A percentile compares a stretch with the other conserved stretches of the same genome.
Conservation (phyloP, 2,113 vertebrate genomes). For the Hoplias malabaricus region DNA sequence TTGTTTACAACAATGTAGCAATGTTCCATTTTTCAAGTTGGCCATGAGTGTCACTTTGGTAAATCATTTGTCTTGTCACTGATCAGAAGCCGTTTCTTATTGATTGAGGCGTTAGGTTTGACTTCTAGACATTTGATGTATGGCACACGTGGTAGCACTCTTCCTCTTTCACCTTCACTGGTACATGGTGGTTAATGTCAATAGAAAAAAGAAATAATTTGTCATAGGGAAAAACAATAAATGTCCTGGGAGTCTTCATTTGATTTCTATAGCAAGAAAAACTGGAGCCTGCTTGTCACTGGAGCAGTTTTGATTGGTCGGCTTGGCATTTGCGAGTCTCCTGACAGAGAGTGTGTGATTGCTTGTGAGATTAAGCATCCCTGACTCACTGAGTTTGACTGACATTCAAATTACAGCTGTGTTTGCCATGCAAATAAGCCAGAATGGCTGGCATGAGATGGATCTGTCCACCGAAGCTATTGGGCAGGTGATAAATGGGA, state of each 20-base stretch:
- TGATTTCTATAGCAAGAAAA: neutral
- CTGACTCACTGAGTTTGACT: constrained; percentile 46
- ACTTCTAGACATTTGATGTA: neutral
- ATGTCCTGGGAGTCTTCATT: neutral
- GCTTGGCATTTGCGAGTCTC: constrained; percentile 1
- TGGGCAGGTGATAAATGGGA: constrained; percentile 54
- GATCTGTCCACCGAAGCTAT: constrained; percentile 30
- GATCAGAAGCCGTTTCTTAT: constrained; percentile 3
- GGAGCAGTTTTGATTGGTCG: constrained; percentile 22
- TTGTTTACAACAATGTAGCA: too few relatives aligned
- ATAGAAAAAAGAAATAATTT: neutral
- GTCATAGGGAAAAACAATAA: neutral
- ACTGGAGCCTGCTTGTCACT: constrained; percentile 8
- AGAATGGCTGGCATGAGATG: constrained; percentile 30
- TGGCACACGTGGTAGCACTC: neutral
- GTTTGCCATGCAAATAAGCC: constrained; percentile 38
- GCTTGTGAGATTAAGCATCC: constrained; percentile 18
- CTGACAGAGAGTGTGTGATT: constrained; percentile 15
- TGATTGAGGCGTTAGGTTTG: neutral
- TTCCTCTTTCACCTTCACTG: neutral
- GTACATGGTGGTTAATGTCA: neutral
- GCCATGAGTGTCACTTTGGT: too few relatives aligned
- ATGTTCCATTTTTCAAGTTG: too few relatives aligned
- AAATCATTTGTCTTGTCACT: neutral
- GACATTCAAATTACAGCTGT: constrained; percentile 49